These are phyloP conservation scores for Thumatha senex DNA, from an alignment of 2,888 invertebrate species.

Conservation along the genomic window DNA sequence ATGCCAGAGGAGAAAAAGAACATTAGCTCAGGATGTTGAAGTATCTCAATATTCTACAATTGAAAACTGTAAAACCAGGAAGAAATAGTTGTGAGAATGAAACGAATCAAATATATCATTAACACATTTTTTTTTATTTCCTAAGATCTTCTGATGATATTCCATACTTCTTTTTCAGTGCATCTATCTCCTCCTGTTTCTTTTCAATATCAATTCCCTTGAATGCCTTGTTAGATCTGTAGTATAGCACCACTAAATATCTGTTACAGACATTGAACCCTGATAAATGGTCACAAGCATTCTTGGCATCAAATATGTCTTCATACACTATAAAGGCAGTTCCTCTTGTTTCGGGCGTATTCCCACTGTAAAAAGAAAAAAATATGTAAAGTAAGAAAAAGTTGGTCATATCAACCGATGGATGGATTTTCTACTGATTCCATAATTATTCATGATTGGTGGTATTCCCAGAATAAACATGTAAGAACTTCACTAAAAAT, in stretches of 20 bases:
- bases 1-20: too few species aligned
- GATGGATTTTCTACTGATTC: too few species aligned
- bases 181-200: constrained; percentile 97
- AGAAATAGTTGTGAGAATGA: background rate
- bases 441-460: too few species aligned
- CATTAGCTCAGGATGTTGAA: too few species aligned
- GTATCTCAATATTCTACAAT: too few species aligned
- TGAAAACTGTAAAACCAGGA: too few species aligned
- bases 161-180: constrained; percentile 97
- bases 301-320: constrained; percentile 99
- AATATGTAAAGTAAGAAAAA: background rate
- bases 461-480: too few species aligned
- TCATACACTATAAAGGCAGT: constrained; percentile 99
- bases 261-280: constrained; percentile 99
- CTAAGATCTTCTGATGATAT: constrained; percentile 84
- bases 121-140: constrained; percentile 52
- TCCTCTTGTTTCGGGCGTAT: constrained; percentile 98
- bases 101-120: background rate
- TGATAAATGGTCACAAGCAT: constrained; percentile 99
- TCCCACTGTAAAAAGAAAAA: constrained; percentile 87
- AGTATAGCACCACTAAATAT: constrained; percentile 99
- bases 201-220: constrained; percentile 97
- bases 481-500: too few species aligned
- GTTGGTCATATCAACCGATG: too few species aligned
- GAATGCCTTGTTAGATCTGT: constrained; percentile 97